Evolutionary conservation across 2,113 vertebrate species (phyloP).

Genomic region (Otis tarda): DNA sequence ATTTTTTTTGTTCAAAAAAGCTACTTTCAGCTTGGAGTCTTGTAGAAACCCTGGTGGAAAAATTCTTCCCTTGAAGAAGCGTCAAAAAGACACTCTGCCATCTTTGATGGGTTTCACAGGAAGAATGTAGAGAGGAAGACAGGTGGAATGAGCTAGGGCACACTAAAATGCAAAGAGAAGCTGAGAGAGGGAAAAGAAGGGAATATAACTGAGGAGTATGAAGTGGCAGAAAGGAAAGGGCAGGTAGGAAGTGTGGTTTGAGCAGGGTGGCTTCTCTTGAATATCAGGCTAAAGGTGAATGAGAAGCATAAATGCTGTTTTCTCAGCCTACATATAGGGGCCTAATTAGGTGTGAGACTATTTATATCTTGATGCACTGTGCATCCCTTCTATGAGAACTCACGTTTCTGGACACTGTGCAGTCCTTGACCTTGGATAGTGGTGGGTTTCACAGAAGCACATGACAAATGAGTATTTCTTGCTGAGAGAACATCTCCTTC

Average conservation of each 20-base stretch:
- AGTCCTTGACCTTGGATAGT: conserved; percentile 74
- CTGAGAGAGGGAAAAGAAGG: neutral
- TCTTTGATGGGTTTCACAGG: neutral
- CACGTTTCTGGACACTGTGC: conserved; percentile 61
- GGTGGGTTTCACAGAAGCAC: conserved; percentile 48
- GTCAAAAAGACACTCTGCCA: neutral
- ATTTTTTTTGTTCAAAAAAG: neutral
- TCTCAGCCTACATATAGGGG: conserved; percentile 21
- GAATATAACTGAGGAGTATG: neutral
- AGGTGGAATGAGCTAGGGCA: neutral
- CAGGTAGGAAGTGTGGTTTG: neutral
- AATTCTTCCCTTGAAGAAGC: neutral
- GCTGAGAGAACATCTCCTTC: conserved; percentile 50
- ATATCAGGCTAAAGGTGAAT: neutral
- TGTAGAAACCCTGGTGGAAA: neutral
- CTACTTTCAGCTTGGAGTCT: neutral
- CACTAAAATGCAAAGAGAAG: neutral
- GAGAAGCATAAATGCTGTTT: conserved; percentile 31
- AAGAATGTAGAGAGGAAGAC: neutral
- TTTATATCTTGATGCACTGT: conserved; percentile 63
- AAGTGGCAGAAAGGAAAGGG: neutral
- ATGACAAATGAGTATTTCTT: conserved; percentile 73
- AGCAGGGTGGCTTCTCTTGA: neutral
- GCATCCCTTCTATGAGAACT: conserved; percentile 45
- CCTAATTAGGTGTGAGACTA: conserved; percentile 60